Conservation (phyloP, 2,113 vertebrate species). For the Scopus umbretta region DNA sequence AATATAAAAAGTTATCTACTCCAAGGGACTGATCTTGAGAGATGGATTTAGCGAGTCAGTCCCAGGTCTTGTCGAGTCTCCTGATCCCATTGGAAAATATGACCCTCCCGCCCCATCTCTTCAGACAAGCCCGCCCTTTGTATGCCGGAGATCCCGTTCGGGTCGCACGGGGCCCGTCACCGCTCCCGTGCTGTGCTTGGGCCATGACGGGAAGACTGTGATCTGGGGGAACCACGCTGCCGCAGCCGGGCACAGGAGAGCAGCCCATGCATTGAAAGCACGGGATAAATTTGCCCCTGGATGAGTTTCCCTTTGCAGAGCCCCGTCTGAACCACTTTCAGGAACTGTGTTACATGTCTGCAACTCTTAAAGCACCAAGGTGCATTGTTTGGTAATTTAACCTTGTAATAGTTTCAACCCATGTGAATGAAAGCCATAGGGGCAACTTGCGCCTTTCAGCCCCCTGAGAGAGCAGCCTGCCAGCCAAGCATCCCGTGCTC, state of each 20-base stretch:
- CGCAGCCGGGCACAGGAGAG: neutral
- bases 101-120: neutral
- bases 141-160: rapidly evolving
- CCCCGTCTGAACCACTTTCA: neutral
- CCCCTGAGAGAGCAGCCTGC: rapidly evolving
- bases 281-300: neutral
- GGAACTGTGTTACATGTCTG: neutral
- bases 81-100: neutral
- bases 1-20: neutral
- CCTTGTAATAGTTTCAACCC: neutral
- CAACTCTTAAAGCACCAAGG: neutral
- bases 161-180: rapidly evolving
- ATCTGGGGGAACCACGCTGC: neutral
- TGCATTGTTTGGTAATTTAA: neutral
- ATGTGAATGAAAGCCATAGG: neutral
- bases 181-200: neutral
- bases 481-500: neutral
- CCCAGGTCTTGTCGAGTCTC: neutral
- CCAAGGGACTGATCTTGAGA: neutral
- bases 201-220: rapidly evolving
- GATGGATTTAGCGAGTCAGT: neutral
- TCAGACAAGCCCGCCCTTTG: neutral
- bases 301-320: neutral
- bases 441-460: neutral
- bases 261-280: neutral